Base-by-base conservation (phyloP, 2,113 vertebrate genomes). In the Zeus faber region DNA sequence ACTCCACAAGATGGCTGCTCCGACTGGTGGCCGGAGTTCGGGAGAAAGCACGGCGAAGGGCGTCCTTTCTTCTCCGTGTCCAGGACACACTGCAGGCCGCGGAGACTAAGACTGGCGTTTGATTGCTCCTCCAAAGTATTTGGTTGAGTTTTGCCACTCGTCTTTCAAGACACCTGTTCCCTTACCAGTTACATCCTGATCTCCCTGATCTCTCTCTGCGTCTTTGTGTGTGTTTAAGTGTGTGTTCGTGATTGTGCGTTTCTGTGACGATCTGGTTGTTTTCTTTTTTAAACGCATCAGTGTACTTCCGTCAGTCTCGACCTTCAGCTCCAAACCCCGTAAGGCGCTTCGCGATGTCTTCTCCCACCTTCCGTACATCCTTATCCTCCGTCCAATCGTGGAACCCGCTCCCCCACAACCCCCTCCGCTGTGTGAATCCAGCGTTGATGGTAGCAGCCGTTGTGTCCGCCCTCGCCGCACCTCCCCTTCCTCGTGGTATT, bases 381-480 rank as follows among this genome's bases (percentile, higher is more conserved):
- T 41, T 58, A 51, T 33, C 18, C 49, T 67, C 62, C 44, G 46
- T 52, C 4, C 27, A 4, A 29, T 9, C 27, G 56, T 69, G 72
- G 74, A 74, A 68, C 72, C 65, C 73, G 61, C 25, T 41, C 58
- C 53, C 59, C 56, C 50, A 49, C n/a, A n/a, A n/a, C 59, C 14
- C 27, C 47, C 20, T 25, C 48, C 68, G 60, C 67, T 49, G 63
- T 68, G 54, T 77, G 70, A 79, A 80, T 74, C 71, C 76, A 75
- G 50, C 45, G 25, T 60, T 58, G 58, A 70, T 27, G n/a, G n/a
- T n/a, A 76, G 71, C 67, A 82, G 79, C 80, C 77, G 74, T 81
- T 72, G 76, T 60, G 62, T 57, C 66, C 57, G 61, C 74, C 73
- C 43, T 80, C 72, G 63, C 46, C 73, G n/a, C 63, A 65, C 53